Evolutionary conservation across 2,888 invertebrate species (phyloP).

Genomic region (Galerucella nymphaeae): DNA sequence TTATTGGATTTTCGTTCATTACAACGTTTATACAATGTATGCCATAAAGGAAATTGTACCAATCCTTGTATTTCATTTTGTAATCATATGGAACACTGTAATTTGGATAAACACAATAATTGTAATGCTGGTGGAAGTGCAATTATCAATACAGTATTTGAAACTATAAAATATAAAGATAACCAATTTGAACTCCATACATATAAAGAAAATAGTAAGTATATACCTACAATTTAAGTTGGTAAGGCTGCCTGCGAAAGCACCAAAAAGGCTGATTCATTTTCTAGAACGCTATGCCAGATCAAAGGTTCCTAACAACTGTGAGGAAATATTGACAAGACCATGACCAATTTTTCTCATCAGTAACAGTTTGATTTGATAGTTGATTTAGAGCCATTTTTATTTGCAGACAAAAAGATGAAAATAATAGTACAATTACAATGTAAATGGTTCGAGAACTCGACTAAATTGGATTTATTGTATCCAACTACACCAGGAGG

Average conservation of each 20-base stretch:
- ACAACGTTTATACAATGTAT: slow-evolving; percentile 24
- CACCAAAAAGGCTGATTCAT: too few relatives aligned
- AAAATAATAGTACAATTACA: slow-evolving; percentile 45
- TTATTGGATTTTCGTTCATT: slow-evolving; percentile 38
- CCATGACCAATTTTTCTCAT: too few relatives aligned
- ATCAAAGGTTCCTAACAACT: too few relatives aligned
- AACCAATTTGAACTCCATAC: slow-evolving; percentile 27
- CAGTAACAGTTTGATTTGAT: not conserved
- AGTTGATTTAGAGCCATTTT: not conserved
- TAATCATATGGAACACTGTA: not conserved
- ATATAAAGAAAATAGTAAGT: slow-evolving; percentile 33
- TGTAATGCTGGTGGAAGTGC: not conserved
- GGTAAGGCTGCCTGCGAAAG: not conserved
- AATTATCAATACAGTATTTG: not conserved
- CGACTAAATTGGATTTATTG: slow-evolving; percentile 15
- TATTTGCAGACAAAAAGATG: slow-evolving; percentile 40
- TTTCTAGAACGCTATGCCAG: too few relatives aligned
- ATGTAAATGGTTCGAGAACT: slow-evolving; percentile 37
- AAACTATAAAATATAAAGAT: slow-evolving; percentile 29
- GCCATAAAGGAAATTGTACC: slow-evolving; percentile 17
- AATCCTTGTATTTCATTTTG: not conserved
- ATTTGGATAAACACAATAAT: not conserved
- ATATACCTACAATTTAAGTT: not conserved
- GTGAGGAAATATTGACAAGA: too few relatives aligned
- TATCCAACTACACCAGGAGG: not conserved